Evolutionary conservation across 2,113 vertebrate genomes (phyloP).

Genomic region (Pagrus major): DNA sequence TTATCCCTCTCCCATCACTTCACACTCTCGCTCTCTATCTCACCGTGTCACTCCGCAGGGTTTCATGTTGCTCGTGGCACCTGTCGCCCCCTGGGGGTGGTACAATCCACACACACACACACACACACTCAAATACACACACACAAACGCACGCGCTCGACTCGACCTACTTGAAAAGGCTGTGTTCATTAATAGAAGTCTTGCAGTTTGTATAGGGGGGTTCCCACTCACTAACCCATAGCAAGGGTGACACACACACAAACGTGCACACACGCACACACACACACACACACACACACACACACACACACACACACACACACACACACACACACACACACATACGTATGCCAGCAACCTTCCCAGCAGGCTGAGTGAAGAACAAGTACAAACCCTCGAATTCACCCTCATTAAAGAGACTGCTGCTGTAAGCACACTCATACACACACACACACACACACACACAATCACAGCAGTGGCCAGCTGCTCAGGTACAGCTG

Average conservation of each 20-base stretch:
- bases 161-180: conserved; percentile 28
- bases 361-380: conserved; percentile 41
- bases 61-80: conserved; percentile 76
- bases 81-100: conserved; percentile 61
- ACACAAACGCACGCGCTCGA: conserved; percentile 9
- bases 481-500: conserved; percentile 27
- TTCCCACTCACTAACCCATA: conserved; percentile 58
- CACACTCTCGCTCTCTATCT: conserved; percentile 21
- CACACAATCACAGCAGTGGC: conserved; percentile 29
- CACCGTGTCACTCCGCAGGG: conserved; percentile 40
- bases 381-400: conserved; percentile 36
- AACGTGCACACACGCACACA: conserved; percentile 4
- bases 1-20: conserved; percentile 31
- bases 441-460: conserved; percentile 31
- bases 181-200: conserved; percentile 50
- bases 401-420: conserved; percentile 56
- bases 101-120: conserved; percentile 2
- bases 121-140: not conserved
- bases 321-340: not conserved
- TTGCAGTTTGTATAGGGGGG: conserved; percentile 36
- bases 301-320: conserved; percentile 22
- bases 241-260: conserved; percentile 19
- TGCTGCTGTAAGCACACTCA: not conserved
- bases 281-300: no score
- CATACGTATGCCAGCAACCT: conserved; percentile 18